Evolutionary conservation across 2,113 vertebrate species (phyloP), one percentile per base, ranked within the genome.

Genomic region (Ascaphus truei): DNA sequence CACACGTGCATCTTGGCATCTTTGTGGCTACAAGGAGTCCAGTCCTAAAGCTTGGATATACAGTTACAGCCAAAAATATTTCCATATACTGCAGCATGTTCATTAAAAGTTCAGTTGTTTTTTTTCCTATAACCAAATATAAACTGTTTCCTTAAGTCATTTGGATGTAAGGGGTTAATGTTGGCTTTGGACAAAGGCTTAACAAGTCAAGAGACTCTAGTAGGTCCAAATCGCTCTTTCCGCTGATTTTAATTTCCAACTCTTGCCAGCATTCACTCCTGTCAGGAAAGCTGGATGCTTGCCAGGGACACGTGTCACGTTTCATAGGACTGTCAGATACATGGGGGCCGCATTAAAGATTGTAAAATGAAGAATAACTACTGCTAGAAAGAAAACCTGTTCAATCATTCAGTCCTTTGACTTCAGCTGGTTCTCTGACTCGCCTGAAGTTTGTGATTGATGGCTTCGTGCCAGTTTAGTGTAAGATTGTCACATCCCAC

Each of bases 321-420:
- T 69, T 61, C 25, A 52, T 41, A 30, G 45, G 34, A 7, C 18
- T 69, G 41, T 29, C 31, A 39, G 43, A 69, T 51, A 60, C 66
- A 48, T 16, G 11, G 56, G n/a, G 66, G 23, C 52, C 34, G 22
- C 29, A 23, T 60, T 50, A 59, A 60, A 69, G 29, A 60, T 47
- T 48, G 56, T 60, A 27, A 48, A 68, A 69, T 60, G 34, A 59
- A 61, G 25, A 41, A 69, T 52, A 52, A 41, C 57, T 52, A 29
- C 25, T 52, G 57, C 12, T 37, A 68, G 43, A 68, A 47, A 23
- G 25, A 68, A 37, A 39, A 50, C 56, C 29, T 50, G 55, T 30
- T 60, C 55, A 37, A 59, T 68, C 57, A 61, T 31, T 51, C 57
- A 10, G 26, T 27, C 13, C 33, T 69, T 13, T 39, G 18, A 48